Evolutionary conservation across 2,113 vertebrate genomes (phyloP), one percentile per base, ranked within the genome.

Genomic region (Balaeniceps rex): DNA sequence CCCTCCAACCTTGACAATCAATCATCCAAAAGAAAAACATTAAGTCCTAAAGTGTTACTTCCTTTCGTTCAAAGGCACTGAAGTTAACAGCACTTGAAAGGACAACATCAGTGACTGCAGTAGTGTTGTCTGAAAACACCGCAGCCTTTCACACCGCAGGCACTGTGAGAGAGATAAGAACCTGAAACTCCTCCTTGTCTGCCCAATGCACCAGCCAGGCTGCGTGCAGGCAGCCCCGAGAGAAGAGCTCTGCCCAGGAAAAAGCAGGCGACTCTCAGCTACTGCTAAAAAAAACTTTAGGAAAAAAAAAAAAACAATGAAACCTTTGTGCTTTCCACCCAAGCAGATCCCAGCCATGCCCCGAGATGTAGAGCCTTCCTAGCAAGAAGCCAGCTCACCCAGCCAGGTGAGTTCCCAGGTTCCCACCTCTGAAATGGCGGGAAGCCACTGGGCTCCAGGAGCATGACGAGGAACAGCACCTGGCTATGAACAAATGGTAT

Each of bases 41-140:
- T 4, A 51, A 76, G 78, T 83, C 40, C 87, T 85, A 5, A 89
- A 84, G 54, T 4, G 6, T 82, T 78, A 78, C 38, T 82, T 96
- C 65, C 26, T 70, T 95, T 84, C 6, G 14, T 82, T 89, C 77
- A 96, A 95, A 96, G 89, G 84, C 44, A 70, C 21, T 46, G 65
- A 93, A 87, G 52, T 87, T 51, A 64, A 76, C 47, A 89, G 36
- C 16, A 83, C 75, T 88, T 75, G 69, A 90, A 95, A 94, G 42
- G 29, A 68, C 69, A 93, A 21, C 49, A 89, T 28, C 52, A 83
- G 83, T 54, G 65, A 91, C 49, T 57, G 51, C 42, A 84, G 65
- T 4, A 83, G 31, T 25, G 23, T 7, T 79, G 58, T 22, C 71
- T 94, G 75, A 75, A 76, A 79, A 86, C 25, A 88, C 57, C 0